Percentiles rank a stretch among this genome's conserved stretches.
phyloP scores from a whole-genome alignment of 2,888 invertebrate genomes.

The Tachina grossa region DNA sequence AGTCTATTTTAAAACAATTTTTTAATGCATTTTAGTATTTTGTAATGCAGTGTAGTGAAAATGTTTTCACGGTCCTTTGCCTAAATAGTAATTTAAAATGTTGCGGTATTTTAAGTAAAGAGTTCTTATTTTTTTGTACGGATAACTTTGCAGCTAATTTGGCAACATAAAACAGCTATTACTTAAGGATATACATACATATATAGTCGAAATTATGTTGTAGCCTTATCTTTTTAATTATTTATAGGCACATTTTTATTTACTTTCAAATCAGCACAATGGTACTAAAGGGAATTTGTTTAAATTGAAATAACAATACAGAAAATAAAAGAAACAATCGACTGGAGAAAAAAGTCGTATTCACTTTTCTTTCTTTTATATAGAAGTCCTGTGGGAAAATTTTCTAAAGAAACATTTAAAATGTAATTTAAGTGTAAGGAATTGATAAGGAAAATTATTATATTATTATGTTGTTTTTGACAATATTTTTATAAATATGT shows the following conservation, averaged over 20 bases:
- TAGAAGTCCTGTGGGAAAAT: not conserved
- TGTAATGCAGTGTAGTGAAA: not conserved
- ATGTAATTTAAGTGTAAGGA: too few species aligned
- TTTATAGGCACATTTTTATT: constrained; percentile 11
- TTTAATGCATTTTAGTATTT: not conserved
- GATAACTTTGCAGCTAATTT: not conserved
- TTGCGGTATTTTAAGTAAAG: not conserved
- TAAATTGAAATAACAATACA: not conserved
- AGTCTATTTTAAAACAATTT: constrained; percentile 6
- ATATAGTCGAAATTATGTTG: not conserved
- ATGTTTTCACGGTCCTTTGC: constrained; percentile 6
- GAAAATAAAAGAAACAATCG: not conserved
- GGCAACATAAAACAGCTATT: constrained; percentile 16
- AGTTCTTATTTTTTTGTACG: not conserved
- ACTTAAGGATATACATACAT: not conserved
- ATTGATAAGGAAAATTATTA: too few species aligned
- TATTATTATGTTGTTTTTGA: too few species aligned
- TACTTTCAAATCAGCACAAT: not conserved
- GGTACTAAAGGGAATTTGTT: not conserved
- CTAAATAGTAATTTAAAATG: not conserved
- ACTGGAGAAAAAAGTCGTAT: not conserved
- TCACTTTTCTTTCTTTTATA: not conserved
- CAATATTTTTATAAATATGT: too few species aligned
- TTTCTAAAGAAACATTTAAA: not conserved
- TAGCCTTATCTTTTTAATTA: not conserved